Evolutionary conservation across 2,113 vertebrate species (phyloP), one percentile per base, ranked within the genome.

Genomic region (Phrynosoma platyrhinos): DNA sequence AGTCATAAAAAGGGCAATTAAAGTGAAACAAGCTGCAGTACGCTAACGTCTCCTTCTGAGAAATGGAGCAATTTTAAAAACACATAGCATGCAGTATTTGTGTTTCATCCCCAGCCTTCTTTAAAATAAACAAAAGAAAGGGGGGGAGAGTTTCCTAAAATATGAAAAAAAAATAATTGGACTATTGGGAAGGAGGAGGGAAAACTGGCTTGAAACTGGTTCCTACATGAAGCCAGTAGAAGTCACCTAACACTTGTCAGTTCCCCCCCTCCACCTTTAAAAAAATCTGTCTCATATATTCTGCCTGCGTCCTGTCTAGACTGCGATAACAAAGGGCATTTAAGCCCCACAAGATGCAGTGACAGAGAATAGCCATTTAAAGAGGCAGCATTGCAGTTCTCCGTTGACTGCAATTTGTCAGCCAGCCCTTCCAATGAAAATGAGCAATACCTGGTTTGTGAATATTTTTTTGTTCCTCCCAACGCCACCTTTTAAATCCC

Each of bases 291-390:
- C 96, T 97, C 97, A 95, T 96, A 96, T 96, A 97, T 96, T 97
- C 97, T 36, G 92, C 96, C 92, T 94, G 97, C 96, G 94, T 95
- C 96, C 96, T 95, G 97, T 98, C 97, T 97, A 97, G 97, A 98
- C 97, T 96, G 95, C 62, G 88, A 95, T 96, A 97, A 98, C 97
- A 98, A 97, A 97, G 97, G 97, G 94, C 97, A 97, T 97, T 96
- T 95, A 96, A 96, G 95, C 91, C 94, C 91, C 88, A 92, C 92
- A 96, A 96, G 97, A 96, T 95, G 90, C 94, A 90, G 96, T 94
- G 96, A 96, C 95, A 97, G 95, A 85, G 79, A 97, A 95, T 97
- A 75, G 95, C 96, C 97, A 95, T 96, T 97, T 97, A 97, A 96
- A 97, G 96, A 97, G 81, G 94, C 95, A 91, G 95, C 78, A 88